Base-by-base conservation (phyloP, 2,888 invertebrate species). In the Penaeus monodon region DNA sequence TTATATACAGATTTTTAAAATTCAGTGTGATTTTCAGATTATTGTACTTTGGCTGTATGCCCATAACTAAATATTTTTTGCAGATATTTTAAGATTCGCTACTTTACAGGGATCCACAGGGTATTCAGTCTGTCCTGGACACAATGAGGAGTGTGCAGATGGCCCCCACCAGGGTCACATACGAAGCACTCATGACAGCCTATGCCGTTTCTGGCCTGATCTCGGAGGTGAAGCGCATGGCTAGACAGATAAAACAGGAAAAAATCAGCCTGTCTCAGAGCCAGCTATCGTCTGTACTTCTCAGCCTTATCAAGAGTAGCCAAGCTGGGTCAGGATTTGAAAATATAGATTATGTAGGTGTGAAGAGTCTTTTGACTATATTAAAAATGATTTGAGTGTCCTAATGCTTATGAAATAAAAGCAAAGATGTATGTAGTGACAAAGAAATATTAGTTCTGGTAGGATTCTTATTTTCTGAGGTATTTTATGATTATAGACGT, bases 81-180 rank as follows among this genome's bases (percentile, higher is more conserved):
- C 38, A 4, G 1, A 57, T 57, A 17, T 14, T 57, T 57, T 12
- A 57, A 57, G 57, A 57, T 17, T 12, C 27, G n/a, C 49, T 76
- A 57, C 4, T 2, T 77, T 77, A 4, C 77, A 77, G 77, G 22
- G 77, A 77, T 27, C 63, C n/a, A 20, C 49, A 57, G 7, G 57
- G 77, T 4, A 77, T 77, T 57, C 29, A 57, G 33, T 77, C 77
- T 27, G 57, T 77, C 14, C 27, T n/a, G n/a, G 57, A 27, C n/a
- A 14, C 57, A n/a, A 77, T 77, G 77, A 77, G 27, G 27, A 77
- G 57, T 57, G 57, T 77, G 29, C 77, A 77, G 29, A 77, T 77
- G n/a, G n/a, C 77, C 0, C 57, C 77, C 49, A 77, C 77, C 27
- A 77, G n/a, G 57, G 63, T 77, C 27, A 77, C 77, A 20, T 77